A percentile compares a stretch with the other conserved stretches of the same genome.
phyloP scores from a whole-genome alignment of 2,797 vertebrate genomes.

The Sebastes taczanowskii region DNA sequence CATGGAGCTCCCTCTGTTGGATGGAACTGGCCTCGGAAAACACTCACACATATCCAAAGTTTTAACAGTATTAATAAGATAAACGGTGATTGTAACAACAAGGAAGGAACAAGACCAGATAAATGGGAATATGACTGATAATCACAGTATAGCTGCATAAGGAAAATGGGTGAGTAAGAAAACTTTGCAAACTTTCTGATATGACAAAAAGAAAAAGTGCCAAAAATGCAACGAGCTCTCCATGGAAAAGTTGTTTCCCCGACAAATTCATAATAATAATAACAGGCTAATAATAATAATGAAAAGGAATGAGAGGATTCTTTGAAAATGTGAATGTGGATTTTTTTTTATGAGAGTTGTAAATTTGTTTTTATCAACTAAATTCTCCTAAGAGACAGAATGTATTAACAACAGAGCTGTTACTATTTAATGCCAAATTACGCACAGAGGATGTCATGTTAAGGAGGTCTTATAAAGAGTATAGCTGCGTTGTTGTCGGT shows the following conservation, averaged over 20 bases:
- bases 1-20: slow-evolving; percentile 80
- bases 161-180: slow-evolving; percentile 9
- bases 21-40: not conserved
- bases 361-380: not conserved
- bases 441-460: not conserved
- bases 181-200: not conserved
- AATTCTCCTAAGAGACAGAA: not conserved
- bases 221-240: not conserved
- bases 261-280: not conserved
- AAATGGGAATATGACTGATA: not conserved
- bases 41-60: not conserved
- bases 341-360: not conserved
- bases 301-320: not conserved
- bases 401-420: not conserved
- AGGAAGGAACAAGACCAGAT: not conserved
- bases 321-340: not conserved
- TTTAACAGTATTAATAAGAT: not conserved
- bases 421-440: no score
- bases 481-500: not conserved
- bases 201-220: not conserved
- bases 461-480: not conserved
- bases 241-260: not conserved
- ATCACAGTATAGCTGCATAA: not conserved
- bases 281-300: no score
- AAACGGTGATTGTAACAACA: not conserved